Evolutionary conservation across 1,140 invertebrate genomes (phyloP).

Genomic region (Papilio glaucus): DNA sequence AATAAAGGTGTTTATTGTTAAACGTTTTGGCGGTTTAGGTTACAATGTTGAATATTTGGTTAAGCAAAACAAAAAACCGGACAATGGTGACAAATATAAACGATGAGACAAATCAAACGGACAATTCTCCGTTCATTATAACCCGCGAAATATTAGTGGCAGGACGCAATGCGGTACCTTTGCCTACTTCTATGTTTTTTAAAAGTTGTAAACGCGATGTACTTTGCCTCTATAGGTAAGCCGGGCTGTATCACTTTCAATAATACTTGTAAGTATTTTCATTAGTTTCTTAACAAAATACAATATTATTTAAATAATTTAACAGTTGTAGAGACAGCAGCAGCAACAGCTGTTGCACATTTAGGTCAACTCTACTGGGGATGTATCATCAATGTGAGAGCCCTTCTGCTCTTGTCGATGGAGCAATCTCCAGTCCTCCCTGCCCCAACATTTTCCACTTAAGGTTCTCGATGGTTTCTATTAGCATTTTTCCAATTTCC

Average conservation of each 20-base stretch:
- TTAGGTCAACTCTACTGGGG: too few relatives aligned
- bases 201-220: constrained; percentile 31
- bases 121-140: constrained; percentile 5
- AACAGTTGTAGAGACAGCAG: not conserved
- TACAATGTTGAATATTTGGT: constrained; percentile 31
- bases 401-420: too few relatives aligned
- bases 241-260: constrained; percentile 26
- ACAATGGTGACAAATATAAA: constrained; percentile 28
- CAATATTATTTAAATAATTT: not conserved
- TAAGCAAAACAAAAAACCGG: constrained; percentile 28
- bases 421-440: too few relatives aligned
- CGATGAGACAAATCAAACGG: constrained; percentile 4
- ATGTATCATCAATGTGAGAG: too few relatives aligned
- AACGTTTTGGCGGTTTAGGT: constrained; percentile 9
- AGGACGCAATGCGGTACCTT: constrained; percentile 29
- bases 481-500: too few relatives aligned
- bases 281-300: not conserved
- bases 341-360: too few relatives aligned
- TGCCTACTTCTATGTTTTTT: constrained; percentile 21
- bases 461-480: too few relatives aligned
- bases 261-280: constrained; percentile 32
- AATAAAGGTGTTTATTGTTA: constrained; percentile 10
- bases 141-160: constrained; percentile 1
- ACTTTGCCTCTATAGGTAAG: constrained; percentile 22
- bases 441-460: too few relatives aligned